Conservation (phyloP, 2,888 invertebrate species). For the Scaeva pyrastri region DNA sequence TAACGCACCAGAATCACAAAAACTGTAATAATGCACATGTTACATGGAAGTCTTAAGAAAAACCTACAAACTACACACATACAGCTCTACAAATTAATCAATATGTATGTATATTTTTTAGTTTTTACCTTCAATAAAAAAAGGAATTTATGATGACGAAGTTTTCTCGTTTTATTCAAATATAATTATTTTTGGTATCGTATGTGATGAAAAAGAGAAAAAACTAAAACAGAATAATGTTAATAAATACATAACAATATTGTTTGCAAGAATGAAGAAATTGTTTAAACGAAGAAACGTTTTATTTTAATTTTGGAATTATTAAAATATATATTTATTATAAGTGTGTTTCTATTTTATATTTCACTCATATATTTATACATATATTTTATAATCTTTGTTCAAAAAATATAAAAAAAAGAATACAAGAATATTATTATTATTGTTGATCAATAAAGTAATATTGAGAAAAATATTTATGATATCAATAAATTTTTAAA, state of each 20-base stretch:
- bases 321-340: conserved; percentile 10
- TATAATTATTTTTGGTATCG: conserved; percentile 36
- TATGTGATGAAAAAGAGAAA: conserved; percentile 27
- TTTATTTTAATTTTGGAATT: conserved; percentile 35
- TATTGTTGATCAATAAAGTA: conserved; percentile 71
- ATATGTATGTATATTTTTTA: background rate
- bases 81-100: background rate
- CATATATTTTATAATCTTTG: conserved; percentile 73
- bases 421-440: conserved; percentile 48
- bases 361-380: conserved; percentile 65
- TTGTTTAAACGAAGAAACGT: conserved; percentile 48
- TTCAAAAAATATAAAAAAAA: conserved; percentile 49
- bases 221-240: conserved; percentile 22
- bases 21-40: conserved; percentile 67
- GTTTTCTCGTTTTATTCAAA: background rate
- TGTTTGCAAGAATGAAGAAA: conserved; percentile 8
- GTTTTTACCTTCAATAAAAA: conserved; percentile 1
- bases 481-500: conserved; percentile 82
- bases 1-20: conserved; percentile 36
- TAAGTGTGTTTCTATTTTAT: conserved; percentile 48
- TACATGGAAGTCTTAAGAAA: conserved; percentile 50
- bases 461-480: conserved; percentile 76
- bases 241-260: background rate
- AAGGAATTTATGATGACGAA: background rate
- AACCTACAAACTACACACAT: conserved; percentile 2